Evolutionary conservation across 2,888 invertebrate species (phyloP), one percentile per base, ranked within the genome.

Genomic region (Acronicta leporina): DNA sequence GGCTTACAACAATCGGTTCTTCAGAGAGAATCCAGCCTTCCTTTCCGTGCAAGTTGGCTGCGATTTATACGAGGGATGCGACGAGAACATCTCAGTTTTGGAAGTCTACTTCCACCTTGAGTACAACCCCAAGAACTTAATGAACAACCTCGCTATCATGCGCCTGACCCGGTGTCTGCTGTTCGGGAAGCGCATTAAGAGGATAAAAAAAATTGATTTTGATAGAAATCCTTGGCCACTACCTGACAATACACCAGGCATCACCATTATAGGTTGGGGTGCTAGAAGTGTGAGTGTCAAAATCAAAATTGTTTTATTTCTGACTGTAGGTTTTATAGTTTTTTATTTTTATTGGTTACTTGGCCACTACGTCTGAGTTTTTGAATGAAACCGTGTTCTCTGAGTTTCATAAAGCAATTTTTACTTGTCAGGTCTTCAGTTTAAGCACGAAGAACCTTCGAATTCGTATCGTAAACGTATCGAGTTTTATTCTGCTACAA

Each of bases 1-100:
- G 45, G 91, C 90, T 0, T 89, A 87, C 83, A 93, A 92, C 74
- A 93, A 92, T 55, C 86, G 91, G 0, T 88, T 92, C 66, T 92
- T 85, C 65, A 87, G 92, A 0, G 92, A 92, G 62, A 92, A 92
- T 54, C 92, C 92, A 0, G 80, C 87, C 0, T 91, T 91, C 44
- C 85, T 89, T n/a, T 84, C 92, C 1, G 88, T 89, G 1, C 82
- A 89, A 13, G 80, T 92, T 0, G 93, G 93, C 9, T 90, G 88
- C 66, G 83, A 82, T n/a, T 87, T 82, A 63, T 87, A 86, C 69
- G 80, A 73, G 1, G 77, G 79, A 0, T 87, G 88, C 0, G 92
- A 92, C 0, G 92, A 92, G 56, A 79, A 75, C 2, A 85, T 93
- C 11, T 69, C 83, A 0, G 77, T 90, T 0, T 33, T 87, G 1